Evolutionary conservation across 2,113 vertebrate species (phyloP).

Genomic region (Callionymus lyra): DNA sequence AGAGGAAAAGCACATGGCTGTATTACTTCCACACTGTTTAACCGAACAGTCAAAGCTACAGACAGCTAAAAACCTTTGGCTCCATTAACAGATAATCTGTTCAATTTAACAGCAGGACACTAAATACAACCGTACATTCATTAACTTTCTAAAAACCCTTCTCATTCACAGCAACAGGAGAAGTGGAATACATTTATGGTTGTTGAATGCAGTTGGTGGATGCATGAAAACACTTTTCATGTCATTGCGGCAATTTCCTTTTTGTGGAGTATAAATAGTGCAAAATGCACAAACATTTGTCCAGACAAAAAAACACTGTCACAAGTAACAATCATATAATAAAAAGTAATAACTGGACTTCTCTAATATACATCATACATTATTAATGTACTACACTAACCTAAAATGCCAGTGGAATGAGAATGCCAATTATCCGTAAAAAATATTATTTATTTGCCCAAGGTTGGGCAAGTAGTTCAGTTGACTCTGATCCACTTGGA

Average conservation of each 20-base stretch:
- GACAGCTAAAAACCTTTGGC: constrained; percentile 20
- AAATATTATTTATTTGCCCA: too few relatives aligned
- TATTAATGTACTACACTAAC: too few relatives aligned
- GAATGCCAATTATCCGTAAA: too few relatives aligned
- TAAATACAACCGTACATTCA: constrained; percentile 28
- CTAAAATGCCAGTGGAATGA: too few relatives aligned
- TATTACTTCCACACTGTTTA: constrained; percentile 23
- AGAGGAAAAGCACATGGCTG: constrained; percentile 28
- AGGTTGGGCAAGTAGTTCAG: too few relatives aligned
- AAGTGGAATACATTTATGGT: constrained; percentile 21
- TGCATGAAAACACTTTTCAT: constrained; percentile 49
- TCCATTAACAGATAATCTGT: constrained; percentile 22
- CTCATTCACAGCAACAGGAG: constrained; percentile 6
- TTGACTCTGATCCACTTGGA: too few relatives aligned
- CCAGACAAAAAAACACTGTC: constrained; percentile 19
- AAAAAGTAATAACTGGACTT: too few relatives aligned
- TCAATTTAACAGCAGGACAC: constrained; percentile 3
- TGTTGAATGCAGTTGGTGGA: constrained; percentile 44
- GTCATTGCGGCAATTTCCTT: constrained; percentile 27
- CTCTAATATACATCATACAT: too few relatives aligned
- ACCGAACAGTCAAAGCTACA: constrained; percentile 9
- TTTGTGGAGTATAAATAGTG: too few relatives aligned
- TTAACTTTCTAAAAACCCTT: constrained; percentile 14
- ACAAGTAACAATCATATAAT: constrained; percentile 19
- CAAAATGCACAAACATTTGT: constrained; percentile 10